These are phyloP conservation scores for Chitala chitala DNA, from an alignment of 2,113 vertebrate genomes.

Conservation along the genomic window DNA sequence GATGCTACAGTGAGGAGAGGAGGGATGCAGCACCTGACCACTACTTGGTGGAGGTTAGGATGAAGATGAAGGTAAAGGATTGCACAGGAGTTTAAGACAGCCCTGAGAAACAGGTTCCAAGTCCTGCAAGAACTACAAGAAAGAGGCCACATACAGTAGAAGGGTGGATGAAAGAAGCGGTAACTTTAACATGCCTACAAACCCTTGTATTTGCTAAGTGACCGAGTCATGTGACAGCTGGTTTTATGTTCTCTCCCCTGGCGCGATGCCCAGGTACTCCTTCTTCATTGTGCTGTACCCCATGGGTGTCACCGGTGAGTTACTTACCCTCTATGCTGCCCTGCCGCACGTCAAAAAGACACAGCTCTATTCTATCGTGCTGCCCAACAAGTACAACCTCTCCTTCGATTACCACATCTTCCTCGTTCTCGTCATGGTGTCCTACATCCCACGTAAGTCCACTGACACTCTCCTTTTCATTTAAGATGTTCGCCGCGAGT, in stretches of 20 bases:
- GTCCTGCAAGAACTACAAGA: no score
- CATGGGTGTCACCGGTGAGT: constrained; percentile 89
- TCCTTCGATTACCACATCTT: constrained; percentile 96
- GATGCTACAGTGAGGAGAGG: no score
- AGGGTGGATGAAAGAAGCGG: no score
- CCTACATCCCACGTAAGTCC: constrained; percentile 96
- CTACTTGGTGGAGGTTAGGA: no score
- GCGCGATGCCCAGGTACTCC: constrained; percentile 74
- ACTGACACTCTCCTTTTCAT: no score
- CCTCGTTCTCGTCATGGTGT: constrained; percentile 91
- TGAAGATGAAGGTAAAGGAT: no score
- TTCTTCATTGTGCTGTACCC: constrained; percentile 93
- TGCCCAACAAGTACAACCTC: constrained; percentile 98
- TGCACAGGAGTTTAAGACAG: no score
- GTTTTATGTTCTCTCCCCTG: background rate
- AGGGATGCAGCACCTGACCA: no score
- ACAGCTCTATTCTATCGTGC: constrained; percentile 89
- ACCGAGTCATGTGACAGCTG: no score
- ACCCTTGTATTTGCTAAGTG: background rate
- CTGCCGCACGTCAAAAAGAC: constrained; percentile 85
- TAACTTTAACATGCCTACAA: no score
- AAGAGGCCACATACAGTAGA: no score
- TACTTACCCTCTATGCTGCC: constrained; percentile 93
- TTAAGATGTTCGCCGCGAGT: background rate
- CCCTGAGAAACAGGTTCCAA: no score